Conservation (phyloP, 2,797 vertebrate species). For the Borostomias antarcticus region DNA sequence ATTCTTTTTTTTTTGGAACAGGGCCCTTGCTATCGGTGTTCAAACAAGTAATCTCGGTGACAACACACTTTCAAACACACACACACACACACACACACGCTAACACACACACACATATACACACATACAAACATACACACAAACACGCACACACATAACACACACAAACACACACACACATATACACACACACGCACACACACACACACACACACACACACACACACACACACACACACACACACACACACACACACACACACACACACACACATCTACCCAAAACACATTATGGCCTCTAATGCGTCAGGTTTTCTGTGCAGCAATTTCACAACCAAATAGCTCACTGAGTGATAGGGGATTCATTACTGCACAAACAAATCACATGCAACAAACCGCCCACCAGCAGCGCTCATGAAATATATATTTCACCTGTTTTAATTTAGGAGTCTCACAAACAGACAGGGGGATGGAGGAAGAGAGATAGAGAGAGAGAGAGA, state of each 20-base stretch:
- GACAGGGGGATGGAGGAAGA: constrained; percentile 44
- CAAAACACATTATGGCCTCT: constrained; percentile 70
- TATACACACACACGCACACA: constrained; percentile 34
- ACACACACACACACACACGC: constrained; percentile 65
- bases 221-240: constrained; percentile 58
- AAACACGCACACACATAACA: constrained; percentile 56
- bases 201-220: constrained; percentile 57
- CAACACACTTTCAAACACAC: constrained; percentile 41
- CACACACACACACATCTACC: constrained; percentile 55
- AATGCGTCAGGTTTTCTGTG: constrained; percentile 66
- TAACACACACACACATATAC: constrained; percentile 54
- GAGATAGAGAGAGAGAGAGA: constrained; percentile 54
- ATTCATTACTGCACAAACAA: constrained; percentile 76
- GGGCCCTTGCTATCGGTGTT: constrained; percentile 56
- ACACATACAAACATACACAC: constrained; percentile 54
- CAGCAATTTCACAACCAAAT: constrained; percentile 78
- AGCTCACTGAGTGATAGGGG: constrained; percentile 72
- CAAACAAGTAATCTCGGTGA: constrained; percentile 54
- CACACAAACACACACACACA: constrained; percentile 55
- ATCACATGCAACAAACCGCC: constrained; percentile 74
- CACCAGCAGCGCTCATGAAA: constrained; percentile 65
- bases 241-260: constrained; percentile 51
- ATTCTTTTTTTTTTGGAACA: constrained; percentile 12
- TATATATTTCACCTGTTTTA: constrained; percentile 75
- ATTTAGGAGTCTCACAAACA: constrained; percentile 74